Evolutionary conservation across 2,113 vertebrate genomes (phyloP).

Genomic region (Carassius carassius): DNA sequence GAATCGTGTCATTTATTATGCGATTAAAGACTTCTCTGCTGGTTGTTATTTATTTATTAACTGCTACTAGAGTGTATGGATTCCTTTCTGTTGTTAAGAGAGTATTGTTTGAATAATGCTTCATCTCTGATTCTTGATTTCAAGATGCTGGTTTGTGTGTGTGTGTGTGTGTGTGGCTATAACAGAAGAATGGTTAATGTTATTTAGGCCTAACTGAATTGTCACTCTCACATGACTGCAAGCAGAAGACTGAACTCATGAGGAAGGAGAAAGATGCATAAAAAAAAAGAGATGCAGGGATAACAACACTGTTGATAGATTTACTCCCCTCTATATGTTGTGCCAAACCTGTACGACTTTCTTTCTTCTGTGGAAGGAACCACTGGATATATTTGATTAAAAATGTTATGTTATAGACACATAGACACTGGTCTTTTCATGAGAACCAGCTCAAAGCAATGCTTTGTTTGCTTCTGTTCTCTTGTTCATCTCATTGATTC

Average conservation of each 20-base stretch:
- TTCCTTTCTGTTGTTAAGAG: background rate
- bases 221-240: constrained; percentile 62
- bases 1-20: background rate
- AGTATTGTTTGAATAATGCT: background rate
- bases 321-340: background rate
- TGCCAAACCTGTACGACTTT: background rate
- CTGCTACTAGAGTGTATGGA: background rate
- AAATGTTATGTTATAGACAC: background rate
- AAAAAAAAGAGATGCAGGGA: background rate
- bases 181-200: background rate
- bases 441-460: too few species aligned
- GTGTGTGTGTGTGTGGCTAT: background rate
- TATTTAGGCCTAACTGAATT: constrained; percentile 42
- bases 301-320: background rate
- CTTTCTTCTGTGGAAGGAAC: background rate
- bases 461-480: too few species aligned
- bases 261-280: background rate
- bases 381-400: background rate
- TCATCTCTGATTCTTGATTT: too few species aligned
- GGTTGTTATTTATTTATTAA: background rate
- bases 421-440: background rate
- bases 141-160: constrained; percentile 3
- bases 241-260: constrained; percentile 44
- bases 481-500: too few species aligned
- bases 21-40: background rate